Evolutionary conservation across 2,113 vertebrate species (phyloP).

Genomic region (Pterophyllum scalare): DNA sequence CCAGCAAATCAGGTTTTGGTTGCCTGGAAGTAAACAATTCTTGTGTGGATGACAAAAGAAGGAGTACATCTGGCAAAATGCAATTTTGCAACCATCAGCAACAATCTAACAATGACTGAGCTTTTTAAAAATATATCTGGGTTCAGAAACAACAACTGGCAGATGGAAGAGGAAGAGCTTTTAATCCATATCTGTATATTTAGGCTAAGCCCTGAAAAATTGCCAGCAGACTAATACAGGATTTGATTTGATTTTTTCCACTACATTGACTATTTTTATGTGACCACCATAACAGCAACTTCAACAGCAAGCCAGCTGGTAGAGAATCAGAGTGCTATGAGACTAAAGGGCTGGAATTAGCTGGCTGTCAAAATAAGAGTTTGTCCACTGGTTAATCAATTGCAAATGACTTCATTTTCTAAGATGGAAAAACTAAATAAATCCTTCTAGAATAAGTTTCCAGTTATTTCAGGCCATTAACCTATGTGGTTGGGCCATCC

Average conservation of each 20-base stretch:
- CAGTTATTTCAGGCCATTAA: background rate
- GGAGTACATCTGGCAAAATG: too few species aligned
- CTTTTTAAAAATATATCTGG: background rate
- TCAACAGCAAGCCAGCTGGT: background rate
- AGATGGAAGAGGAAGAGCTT: background rate
- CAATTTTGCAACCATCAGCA: background rate
- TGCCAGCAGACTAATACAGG: background rate
- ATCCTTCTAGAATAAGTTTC: background rate
- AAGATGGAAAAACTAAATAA: background rate
- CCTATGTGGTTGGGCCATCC: background rate
- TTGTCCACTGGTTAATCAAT: rapidly evolving
- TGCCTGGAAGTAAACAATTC: background rate
- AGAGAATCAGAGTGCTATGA: background rate
- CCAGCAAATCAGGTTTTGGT: background rate
- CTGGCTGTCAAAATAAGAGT: background rate
- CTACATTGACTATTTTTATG: background rate
- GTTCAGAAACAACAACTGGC: background rate
- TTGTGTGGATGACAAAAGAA: background rate
- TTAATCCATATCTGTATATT: background rate
- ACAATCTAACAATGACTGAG: background rate
- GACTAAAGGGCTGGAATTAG: background rate
- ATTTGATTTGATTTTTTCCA: background rate
- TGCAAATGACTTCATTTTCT: background rate
- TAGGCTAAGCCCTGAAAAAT: background rate
- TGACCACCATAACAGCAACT: background rate